Evolutionary conservation across 2,113 vertebrate genomes (phyloP).

Genomic region (Marcusenius ussheri): DNA sequence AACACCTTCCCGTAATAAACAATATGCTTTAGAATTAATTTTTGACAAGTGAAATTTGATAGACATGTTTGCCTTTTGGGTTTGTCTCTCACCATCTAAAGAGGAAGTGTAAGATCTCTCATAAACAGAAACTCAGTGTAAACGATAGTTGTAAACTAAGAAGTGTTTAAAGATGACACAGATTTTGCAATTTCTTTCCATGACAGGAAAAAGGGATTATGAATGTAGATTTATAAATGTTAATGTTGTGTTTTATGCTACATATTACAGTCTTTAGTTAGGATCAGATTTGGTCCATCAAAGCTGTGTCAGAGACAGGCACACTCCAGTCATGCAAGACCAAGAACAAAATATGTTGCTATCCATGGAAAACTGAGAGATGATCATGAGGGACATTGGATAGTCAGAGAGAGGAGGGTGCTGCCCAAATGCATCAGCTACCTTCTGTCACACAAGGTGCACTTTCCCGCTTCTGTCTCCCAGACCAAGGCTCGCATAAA

Average conservation of each 20-base stretch:
- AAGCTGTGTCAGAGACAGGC: background rate
- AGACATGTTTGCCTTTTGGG: background rate
- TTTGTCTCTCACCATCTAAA: background rate
- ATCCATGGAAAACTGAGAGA: background rate
- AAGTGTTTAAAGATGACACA: background rate
- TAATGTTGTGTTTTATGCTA: background rate
- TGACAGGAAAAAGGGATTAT: background rate
- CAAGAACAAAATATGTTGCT: background rate
- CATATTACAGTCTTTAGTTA: background rate
- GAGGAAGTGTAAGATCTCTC: background rate
- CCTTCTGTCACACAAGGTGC: slow-evolving; percentile 1
- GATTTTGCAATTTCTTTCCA: background rate
- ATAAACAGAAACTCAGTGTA: background rate
- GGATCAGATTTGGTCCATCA: background rate
- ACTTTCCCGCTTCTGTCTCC: background rate
- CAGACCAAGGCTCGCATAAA: slow-evolving; percentile 7
- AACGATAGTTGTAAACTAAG: background rate
- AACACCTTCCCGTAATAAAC: slow-evolving; percentile 1
- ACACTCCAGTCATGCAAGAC: background rate
- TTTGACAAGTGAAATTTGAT: background rate
- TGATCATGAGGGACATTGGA: background rate
- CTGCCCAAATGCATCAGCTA: background rate
- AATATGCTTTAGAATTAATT: background rate
- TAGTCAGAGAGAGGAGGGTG: background rate
- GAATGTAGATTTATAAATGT: background rate